Percentiles rank a stretch among this genome's conserved stretches.
These are phyloP conservation scores for Miltochrista miniata DNA, from an alignment of 2,888 invertebrate species.

Conservation along the genomic window DNA sequence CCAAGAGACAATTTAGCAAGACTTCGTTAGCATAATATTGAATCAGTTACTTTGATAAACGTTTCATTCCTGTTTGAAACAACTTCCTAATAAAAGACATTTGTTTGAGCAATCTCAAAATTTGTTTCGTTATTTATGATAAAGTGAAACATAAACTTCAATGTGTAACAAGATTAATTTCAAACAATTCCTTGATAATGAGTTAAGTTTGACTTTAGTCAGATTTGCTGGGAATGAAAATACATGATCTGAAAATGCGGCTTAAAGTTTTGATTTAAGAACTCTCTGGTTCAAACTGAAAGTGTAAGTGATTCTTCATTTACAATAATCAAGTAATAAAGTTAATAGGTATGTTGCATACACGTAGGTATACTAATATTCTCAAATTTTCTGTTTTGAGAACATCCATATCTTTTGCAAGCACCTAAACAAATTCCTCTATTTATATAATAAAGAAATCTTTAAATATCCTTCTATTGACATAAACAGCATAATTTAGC, in stretches of 20 bases:
- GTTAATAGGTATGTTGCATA: too few relatives aligned
- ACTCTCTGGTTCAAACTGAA: too few relatives aligned
- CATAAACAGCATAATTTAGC: too few relatives aligned
- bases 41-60: constrained; percentile 15
- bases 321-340: too few relatives aligned
- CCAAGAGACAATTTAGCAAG: background rate
- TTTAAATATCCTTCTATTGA: too few relatives aligned
- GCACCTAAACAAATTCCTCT: too few relatives aligned
- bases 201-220: background rate
- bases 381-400: too few relatives aligned
- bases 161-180: background rate
- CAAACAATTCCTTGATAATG: constrained; percentile 2
- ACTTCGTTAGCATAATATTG: constrained; percentile 3
- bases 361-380: too few relatives aligned
- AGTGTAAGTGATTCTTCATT: too few relatives aligned
- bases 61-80: constrained; percentile 22
- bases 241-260: background rate
- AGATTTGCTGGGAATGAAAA: background rate
- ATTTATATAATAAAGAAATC: too few relatives aligned
- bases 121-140: constrained; percentile 24
- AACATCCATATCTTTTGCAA: too few relatives aligned
- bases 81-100: constrained; percentile 35
- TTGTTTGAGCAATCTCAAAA: constrained; percentile 14
- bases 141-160: constrained; percentile 9
- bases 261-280: too few relatives aligned